phyloP scores from a whole-genome alignment of 2,797 vertebrate genomes.

The Glyptemys insculpta region DNA sequence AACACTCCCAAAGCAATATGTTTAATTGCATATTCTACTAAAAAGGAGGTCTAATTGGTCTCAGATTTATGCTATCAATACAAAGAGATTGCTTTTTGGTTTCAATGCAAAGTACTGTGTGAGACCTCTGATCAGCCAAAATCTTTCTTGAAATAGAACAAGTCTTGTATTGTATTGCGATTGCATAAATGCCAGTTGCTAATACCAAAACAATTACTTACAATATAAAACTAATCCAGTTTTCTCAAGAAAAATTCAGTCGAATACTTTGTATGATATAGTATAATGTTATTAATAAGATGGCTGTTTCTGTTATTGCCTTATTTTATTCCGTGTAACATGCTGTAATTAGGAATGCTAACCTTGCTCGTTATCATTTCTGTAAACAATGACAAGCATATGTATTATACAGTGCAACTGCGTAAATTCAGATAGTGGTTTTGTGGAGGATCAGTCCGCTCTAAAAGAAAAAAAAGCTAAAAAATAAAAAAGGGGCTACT shows the following conservation, averaged over 20 bases:
- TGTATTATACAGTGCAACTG: constrained; percentile 32
- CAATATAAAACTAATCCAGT: neutral
- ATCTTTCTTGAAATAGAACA: constrained; percentile 14
- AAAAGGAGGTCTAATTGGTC: constrained; percentile 60
- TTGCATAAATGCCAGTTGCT: neutral
- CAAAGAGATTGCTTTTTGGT: constrained; percentile 35
- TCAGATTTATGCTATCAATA: constrained; percentile 64
- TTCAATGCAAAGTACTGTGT: constrained; percentile 21
- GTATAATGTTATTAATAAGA: constrained; percentile 16
- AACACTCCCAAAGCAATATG: constrained; percentile 57
- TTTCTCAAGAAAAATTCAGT: constrained; percentile 16
- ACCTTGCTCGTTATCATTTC: constrained; percentile 20
- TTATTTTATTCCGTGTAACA: constrained; percentile 38
- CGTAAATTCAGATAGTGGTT: constrained; percentile 30
- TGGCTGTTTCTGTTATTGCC: constrained; percentile 15
- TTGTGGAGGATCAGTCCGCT: constrained; percentile 11
- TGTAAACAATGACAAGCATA: constrained; percentile 26
- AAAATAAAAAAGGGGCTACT: constrained; percentile 36
- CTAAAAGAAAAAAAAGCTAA: neutral
- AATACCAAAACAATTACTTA: neutral
- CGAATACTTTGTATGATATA: constrained; percentile 8
- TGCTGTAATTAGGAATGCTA: neutral
- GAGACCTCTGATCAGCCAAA: constrained; percentile 27
- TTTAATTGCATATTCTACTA: constrained; percentile 61
- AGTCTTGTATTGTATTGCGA: neutral